These are phyloP conservation scores for Drosophila lowei DNA, from an alignment of 1,140 invertebrate species.

Conservation along the genomic window DNA sequence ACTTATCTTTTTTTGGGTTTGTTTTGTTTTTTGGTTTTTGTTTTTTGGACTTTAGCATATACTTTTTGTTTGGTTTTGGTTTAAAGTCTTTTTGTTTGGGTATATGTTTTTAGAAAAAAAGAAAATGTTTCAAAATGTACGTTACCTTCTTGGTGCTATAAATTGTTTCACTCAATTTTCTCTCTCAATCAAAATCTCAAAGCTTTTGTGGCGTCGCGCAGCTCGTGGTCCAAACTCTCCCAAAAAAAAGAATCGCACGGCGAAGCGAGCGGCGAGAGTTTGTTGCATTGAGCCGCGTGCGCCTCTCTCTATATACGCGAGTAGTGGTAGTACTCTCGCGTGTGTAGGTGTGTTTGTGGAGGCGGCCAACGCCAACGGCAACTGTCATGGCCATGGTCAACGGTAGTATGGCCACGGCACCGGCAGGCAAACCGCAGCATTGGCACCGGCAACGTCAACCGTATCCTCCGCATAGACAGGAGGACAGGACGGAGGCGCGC, in stretches of 20 bases:
- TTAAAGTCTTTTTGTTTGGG: constrained; percentile 23
- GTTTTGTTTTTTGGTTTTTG: constrained; percentile 32
- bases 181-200: constrained; percentile 80
- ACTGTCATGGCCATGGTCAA: too few relatives aligned
- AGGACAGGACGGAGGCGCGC: constrained; percentile 8
- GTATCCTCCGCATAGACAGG: constrained; percentile 13
- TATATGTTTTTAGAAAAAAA: constrained; percentile 63
- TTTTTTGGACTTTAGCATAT: constrained; percentile 41
- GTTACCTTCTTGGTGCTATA: constrained; percentile 81
- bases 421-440: too few relatives aligned
- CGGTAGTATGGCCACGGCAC: too few relatives aligned
- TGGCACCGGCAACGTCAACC: too few relatives aligned
- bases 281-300: constrained; percentile 77
- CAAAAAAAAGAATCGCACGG: constrained; percentile 59
- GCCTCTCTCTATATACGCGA: constrained; percentile 53
- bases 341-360: constrained; percentile 10
- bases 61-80: constrained; percentile 36
- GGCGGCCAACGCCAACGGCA: constrained; percentile 36
- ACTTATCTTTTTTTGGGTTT: constrained; percentile 71
- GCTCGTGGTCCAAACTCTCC: constrained; percentile 78
- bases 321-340: constrained; percentile 2
- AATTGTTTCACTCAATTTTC: constrained; percentile 78
- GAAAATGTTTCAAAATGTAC: constrained; percentile 82
- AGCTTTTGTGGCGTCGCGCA: constrained; percentile 66
- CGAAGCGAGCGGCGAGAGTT: constrained; percentile 73